Base-by-base conservation (phyloP, 1,140 invertebrate species). In the Drosophila biarmipes region DNA sequence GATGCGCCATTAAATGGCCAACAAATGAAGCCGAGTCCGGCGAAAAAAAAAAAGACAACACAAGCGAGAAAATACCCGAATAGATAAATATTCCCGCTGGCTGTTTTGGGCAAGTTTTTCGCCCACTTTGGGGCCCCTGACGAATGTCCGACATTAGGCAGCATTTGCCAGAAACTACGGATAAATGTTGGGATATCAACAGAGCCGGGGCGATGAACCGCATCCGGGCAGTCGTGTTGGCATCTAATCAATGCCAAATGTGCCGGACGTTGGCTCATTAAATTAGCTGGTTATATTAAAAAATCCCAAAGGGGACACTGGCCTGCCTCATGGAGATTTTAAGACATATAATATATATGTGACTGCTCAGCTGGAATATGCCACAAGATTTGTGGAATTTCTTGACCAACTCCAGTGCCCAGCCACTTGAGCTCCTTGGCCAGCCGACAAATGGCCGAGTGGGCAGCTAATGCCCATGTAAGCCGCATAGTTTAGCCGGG, bases 1-100 rank as follows among this genome's bases (percentile, higher is more conserved):
- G 40, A 69, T 52, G 38, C 64, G 48, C 31, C 67, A 73, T 52
- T 61, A 73, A 73, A 74, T 63, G 68, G 56, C 57, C 68, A 73
- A 73, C 71, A 80, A 80, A 72, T 72, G 66, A 68, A 43, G 64
- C 45, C 6, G 45, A 34, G 45, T 48, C 19, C 24, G 37, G 11
- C 17, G 5, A 27, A 38, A 31, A 19, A 27, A 14, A 45, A 40
- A 19, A 19, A n/a, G 7, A 1, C 2, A 1, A 40, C 21, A 53
- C 27, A 15, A 19, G n/a, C n/a, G n/a, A n/a, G n/a, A n/a, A n/a
- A n/a, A n/a, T n/a, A 19, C 62, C 31, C 11, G 38, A 35, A 49
- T 43, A 71, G 51, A 37, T 72, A 49, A 42, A 71, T 69, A 71
- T 31, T 57, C 40, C 34, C 38, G 42, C 21, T n/a, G 19, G 37